Evolutionary conservation across 2,888 invertebrate species (phyloP), one percentile per base, ranked within the genome.

Genomic region (Lasioglossum figueresi): DNA sequence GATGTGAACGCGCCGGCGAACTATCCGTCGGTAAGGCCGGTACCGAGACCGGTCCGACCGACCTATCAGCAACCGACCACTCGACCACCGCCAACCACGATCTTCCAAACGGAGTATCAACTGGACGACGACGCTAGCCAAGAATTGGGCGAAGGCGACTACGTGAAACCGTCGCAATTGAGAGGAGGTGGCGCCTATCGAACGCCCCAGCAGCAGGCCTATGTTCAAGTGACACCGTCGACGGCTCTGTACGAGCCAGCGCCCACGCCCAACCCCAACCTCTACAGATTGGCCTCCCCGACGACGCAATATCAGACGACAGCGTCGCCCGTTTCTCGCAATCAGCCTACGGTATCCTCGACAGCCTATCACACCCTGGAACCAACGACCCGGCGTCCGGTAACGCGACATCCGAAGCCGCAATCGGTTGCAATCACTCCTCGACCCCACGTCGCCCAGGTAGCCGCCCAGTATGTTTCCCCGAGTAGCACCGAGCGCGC

Each of bases 61-160:
- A 94, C 95, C 1, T 91, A 91, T 31, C 94, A 94, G 88, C 95
- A 95, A 34, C 89, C 93, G 0, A 94, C 96, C 1, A 95, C 96
- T 82, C 95, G 95, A 43, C 94, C 96, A 0, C 96, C 96, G 0
- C 96, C 97, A 0, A 97, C 97, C 6, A 97, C 97, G 6, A 96
- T 96, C 91, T 97, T 97, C 96, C 97, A 97, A 93, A 97, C 97
- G 91, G 96, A 96, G 91, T 97, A 97, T 94, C 94, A 95, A 72
- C 92, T 94, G 31, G 95, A 95, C 52, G 94, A 94, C 73, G 92
- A 94, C 82, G 96, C 96, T 78, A 96, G 96, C 82, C 96, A 96
- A 88, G 96, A 97, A 89, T 96, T 96, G 80, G 95, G 95, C 72
- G 96, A 96, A 45, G 96, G 95, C 75, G 96, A 96, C 80, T 96